Conservation (phyloP, 2,797 vertebrate species). For the Taenioides sp. region DNA sequence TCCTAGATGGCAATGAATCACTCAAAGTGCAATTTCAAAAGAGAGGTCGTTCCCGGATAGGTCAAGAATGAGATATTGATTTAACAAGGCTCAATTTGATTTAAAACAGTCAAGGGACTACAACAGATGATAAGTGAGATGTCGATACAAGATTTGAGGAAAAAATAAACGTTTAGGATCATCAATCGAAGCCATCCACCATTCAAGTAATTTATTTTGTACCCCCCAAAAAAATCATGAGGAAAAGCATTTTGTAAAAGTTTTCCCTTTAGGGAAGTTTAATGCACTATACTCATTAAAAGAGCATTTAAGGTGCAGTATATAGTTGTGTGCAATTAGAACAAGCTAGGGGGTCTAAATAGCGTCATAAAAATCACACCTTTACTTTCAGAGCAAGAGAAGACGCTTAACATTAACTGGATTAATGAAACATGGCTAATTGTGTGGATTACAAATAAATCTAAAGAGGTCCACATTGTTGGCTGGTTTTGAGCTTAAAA, state of each 20-base stretch:
- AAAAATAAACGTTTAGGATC: background rate
- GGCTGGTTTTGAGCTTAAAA: background rate
- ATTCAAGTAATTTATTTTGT: background rate
- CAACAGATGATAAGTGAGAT: slow-evolving; percentile 38
- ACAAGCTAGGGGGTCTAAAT: background rate
- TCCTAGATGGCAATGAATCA: slow-evolving; percentile 44
- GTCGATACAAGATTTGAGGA: slow-evolving; percentile 30
- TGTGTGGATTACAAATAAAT: slow-evolving; percentile 1
- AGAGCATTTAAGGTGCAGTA: slow-evolving; percentile 5
- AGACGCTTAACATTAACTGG: background rate
- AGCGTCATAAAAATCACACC: slow-evolving; percentile 2
- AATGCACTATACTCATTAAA: background rate
- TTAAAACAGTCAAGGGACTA: slow-evolving; percentile 35
- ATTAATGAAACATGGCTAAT: background rate
- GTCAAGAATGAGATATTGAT: slow-evolving; percentile 58
- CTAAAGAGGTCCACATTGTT: background rate
- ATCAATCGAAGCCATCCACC: background rate
- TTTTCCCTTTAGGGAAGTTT: background rate
- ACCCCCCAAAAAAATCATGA: background rate
- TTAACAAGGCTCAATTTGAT: slow-evolving; percentile 47
- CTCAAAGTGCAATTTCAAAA: slow-evolving; percentile 37
- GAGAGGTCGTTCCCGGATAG: slow-evolving; percentile 31
- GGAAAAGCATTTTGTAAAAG: background rate
- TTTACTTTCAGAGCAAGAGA: background rate
- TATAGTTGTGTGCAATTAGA: background rate